These are phyloP conservation scores for Papilio elwesi DNA, from an alignment of 2,888 invertebrate species.

Conservation along the genomic window DNA sequence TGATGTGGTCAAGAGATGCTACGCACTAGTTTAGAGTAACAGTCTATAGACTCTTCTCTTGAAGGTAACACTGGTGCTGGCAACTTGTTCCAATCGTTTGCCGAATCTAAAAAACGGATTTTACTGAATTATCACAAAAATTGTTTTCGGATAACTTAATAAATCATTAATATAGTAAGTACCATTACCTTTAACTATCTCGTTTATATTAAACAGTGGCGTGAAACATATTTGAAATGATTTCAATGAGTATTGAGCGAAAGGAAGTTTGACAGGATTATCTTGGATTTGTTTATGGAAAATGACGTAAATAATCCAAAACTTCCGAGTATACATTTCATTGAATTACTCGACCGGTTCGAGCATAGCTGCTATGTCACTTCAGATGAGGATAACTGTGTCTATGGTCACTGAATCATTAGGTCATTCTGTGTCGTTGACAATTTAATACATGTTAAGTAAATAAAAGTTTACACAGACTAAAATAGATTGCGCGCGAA, in stretches of 20 bases:
- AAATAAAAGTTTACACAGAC: constrained; percentile 57
- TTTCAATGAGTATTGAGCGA: not conserved
- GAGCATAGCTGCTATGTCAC: constrained; percentile 59
- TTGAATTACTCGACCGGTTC: constrained; percentile 43
- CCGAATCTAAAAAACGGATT: too few relatives aligned
- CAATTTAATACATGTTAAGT: constrained; percentile 75
- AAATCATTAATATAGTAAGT: too few relatives aligned
- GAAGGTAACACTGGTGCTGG: too few relatives aligned
- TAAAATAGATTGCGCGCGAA: constrained; percentile 54
- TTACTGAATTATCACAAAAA: too few relatives aligned
- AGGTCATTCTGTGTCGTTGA: constrained; percentile 78
- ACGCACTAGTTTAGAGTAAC: too few relatives aligned
- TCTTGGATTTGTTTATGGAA: not conserved
- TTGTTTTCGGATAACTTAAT: too few relatives aligned
- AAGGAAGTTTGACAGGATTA: not conserved
- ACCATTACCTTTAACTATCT: too few relatives aligned
- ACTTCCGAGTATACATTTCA: constrained; percentile 26
- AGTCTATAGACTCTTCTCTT: too few relatives aligned
- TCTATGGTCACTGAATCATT: constrained; percentile 80
- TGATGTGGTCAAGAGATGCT: too few relatives aligned
- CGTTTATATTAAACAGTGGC: too few relatives aligned
- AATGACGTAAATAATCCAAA: constrained; percentile 14
- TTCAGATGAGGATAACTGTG: constrained; percentile 76
- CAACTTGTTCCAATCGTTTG: too few relatives aligned
- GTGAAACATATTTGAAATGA: too few relatives aligned